phyloP scores from a whole-genome alignment of 2,797 vertebrate genomes.

The Emydoidea blandingii region DNA sequence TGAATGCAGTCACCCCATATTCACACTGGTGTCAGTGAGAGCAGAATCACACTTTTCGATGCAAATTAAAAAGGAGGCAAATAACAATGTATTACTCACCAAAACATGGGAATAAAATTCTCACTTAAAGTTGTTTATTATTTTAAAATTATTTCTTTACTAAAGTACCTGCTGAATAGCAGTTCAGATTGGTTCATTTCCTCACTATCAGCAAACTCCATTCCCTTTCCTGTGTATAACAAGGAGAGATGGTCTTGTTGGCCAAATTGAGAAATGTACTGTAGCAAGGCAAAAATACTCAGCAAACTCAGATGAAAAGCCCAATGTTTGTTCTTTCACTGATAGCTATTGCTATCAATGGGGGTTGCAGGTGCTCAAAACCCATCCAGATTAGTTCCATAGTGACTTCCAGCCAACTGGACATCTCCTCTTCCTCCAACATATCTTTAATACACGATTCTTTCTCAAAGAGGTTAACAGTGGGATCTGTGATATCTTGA shows the following conservation, averaged over 20 bases:
- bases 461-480: background rate
- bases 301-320: background rate
- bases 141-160: background rate
- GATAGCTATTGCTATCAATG: background rate
- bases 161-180: fast-evolving
- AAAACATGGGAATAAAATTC: background rate
- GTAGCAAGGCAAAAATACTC: fast-evolving
- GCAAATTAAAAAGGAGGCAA: background rate
- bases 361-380: background rate
- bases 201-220: background rate
- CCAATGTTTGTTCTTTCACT: background rate
- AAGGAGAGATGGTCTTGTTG: fast-evolving
- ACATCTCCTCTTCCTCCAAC: background rate
- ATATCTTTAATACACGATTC: background rate
- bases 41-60: background rate
- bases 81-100: background rate
- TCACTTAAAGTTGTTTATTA: background rate
- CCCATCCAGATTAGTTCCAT: background rate
- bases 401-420: background rate
- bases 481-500: background rate
- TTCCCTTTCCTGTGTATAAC: fast-evolving
- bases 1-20: background rate
- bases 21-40: background rate
- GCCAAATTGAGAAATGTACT: fast-evolving
- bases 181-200: fast-evolving